Evolutionary conservation across 2,888 invertebrate genomes (phyloP).

Genomic region (Gibbula magus): DNA sequence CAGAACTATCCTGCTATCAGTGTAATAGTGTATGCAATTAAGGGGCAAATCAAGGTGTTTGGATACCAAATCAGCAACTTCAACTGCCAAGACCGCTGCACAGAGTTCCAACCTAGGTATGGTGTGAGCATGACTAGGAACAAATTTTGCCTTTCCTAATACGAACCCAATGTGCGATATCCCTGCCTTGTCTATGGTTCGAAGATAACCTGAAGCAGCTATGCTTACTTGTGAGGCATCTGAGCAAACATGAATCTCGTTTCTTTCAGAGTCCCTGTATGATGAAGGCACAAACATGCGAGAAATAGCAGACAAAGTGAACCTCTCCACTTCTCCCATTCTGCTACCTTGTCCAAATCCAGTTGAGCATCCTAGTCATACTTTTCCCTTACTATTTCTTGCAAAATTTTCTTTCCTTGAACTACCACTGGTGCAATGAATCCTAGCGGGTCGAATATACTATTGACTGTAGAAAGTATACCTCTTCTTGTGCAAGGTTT

Average conservation of each 20-base stretch:
- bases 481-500: slow-evolving; percentile 26
- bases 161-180: neutral
- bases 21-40: slow-evolving; percentile 24
- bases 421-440: slow-evolving; percentile 26
- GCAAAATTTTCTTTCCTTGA: slow-evolving; percentile 20
- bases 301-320: slow-evolving; percentile 4
- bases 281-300: neutral
- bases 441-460: slow-evolving; percentile 31
- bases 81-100: neutral
- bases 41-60: neutral
- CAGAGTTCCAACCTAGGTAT: slow-evolving; percentile 11
- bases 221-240: neutral
- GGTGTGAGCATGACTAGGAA: slow-evolving; percentile 20
- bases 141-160: slow-evolving; percentile 13
- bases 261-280: neutral
- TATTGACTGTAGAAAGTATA: slow-evolving; percentile 27
- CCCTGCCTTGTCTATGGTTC: neutral
- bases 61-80: neutral
- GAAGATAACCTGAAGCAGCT: neutral
- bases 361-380: neutral
- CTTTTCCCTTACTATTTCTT: neutral
- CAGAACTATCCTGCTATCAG: slow-evolving; percentile 36
- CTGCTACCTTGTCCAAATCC: neutral
- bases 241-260: neutral
- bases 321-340: slow-evolving; percentile 26